Conservation (phyloP, 2,888 invertebrate genomes). For the Acanthococcus lagerstroemiae region DNA sequence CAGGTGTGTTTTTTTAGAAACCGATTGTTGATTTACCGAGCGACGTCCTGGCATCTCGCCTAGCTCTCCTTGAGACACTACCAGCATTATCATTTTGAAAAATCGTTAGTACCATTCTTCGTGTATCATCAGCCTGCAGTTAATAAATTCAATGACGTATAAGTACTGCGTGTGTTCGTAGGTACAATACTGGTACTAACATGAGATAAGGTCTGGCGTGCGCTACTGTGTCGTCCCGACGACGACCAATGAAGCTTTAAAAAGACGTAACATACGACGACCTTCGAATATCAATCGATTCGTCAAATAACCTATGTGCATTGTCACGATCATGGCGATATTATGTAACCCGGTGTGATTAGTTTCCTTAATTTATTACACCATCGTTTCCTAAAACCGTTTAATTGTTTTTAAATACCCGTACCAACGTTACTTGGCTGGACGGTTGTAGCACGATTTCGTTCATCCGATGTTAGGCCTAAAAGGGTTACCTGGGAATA, state of each 20-base stretch:
- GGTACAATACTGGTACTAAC: neutral
- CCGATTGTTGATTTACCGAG: too few relatives aligned
- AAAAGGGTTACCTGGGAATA: too few relatives aligned
- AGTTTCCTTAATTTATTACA: constrained; percentile 12
- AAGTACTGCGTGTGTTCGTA: neutral
- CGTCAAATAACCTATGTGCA: constrained; percentile 14
- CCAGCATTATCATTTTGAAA: too few relatives aligned
- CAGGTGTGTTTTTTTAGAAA: too few relatives aligned
- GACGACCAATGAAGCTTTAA: neutral
- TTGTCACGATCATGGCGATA: constrained; percentile 16
- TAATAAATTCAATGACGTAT: constrained; percentile 11
- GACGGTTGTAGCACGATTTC: too few relatives aligned
- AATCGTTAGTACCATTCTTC: neutral
- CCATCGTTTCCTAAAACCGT: neutral
- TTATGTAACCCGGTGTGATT: neutral
- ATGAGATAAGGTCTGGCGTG: neutral
- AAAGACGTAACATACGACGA: constrained; percentile 4
- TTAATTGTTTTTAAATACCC: too few relatives aligned
- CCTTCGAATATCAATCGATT: constrained; percentile 19
- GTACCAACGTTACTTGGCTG: too few relatives aligned
- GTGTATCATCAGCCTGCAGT: neutral
- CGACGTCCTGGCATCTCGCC: too few relatives aligned
- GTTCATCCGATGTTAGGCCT: too few relatives aligned
- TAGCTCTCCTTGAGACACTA: constrained; percentile 4
- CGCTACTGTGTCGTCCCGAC: neutral